These are phyloP conservation scores for Drosophila subpulchrella DNA, from an alignment of 1,140 invertebrate genomes.

Conservation along the genomic window DNA sequence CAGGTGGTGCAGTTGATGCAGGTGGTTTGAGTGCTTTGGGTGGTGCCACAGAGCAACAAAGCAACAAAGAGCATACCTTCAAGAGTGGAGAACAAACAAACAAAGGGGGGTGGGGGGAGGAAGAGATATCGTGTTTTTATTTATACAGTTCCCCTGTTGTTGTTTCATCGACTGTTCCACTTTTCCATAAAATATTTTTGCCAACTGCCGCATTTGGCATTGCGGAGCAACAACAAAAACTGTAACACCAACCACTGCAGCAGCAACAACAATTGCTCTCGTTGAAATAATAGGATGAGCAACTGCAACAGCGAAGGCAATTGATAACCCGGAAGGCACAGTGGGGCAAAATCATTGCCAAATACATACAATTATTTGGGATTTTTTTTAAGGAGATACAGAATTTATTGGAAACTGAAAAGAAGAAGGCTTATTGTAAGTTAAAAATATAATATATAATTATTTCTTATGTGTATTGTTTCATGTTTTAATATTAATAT, in stretches of 20 bases:
- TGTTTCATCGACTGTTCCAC: slow-evolving; percentile 82
- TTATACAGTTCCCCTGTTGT: slow-evolving; percentile 63
- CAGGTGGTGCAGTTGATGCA: background rate
- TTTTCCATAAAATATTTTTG: slow-evolving; percentile 84
- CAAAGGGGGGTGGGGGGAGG: background rate
- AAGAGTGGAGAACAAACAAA: background rate
- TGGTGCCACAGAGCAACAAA: background rate
- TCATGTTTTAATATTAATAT: too few relatives aligned
- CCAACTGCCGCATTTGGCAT: slow-evolving; percentile 78
- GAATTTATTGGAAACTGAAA: too few relatives aligned
- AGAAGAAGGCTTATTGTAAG: too few relatives aligned
- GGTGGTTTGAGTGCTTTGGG: background rate
- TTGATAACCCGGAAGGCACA: slow-evolving; percentile 48
- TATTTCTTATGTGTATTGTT: too few relatives aligned
- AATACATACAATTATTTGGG: too few relatives aligned
- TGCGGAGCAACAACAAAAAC: slow-evolving; percentile 29
- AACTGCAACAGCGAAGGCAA: slow-evolving; percentile 13
- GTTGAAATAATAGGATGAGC: slow-evolving; percentile 61
- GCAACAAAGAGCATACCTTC: too few relatives aligned
- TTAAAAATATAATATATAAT: too few relatives aligned
- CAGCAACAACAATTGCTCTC: slow-evolving; percentile 42
- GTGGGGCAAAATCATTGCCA: background rate
- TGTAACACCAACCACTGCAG: background rate
- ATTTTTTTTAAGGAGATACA: background rate
- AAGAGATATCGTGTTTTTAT: slow-evolving; percentile 33